phyloP scores from a whole-genome alignment of 2,797 vertebrate species.

The Delichon dasypus region DNA sequence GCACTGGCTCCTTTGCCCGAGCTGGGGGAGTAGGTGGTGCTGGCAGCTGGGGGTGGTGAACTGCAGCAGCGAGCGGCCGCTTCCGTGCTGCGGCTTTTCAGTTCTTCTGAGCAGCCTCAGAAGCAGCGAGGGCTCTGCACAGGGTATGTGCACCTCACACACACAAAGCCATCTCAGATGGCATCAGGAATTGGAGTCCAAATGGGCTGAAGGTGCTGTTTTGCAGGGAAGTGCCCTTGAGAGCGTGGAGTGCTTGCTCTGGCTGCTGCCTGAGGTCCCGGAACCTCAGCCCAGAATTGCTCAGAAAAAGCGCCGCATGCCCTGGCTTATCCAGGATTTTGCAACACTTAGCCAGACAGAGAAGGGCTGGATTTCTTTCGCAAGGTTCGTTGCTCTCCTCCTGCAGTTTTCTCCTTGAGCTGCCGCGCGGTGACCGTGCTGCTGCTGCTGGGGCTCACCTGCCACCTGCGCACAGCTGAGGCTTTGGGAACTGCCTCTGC shows the following conservation, averaged over 20 bases:
- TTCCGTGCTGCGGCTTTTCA: not conserved
- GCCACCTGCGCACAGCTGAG: not conserved
- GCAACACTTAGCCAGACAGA: not conserved
- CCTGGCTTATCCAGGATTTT: not conserved
- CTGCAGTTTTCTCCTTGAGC: not conserved
- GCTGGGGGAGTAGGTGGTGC: not conserved
- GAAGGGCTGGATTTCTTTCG: not conserved
- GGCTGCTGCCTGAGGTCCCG: rapidly evolving
- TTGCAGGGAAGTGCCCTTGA: not conserved
- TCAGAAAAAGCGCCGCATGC: not conserved
- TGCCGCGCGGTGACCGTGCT: rapidly evolving
- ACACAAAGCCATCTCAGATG: not conserved
- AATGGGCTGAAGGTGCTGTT: not conserved
- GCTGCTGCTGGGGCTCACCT: not conserved
- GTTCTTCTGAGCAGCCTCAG: not conserved
- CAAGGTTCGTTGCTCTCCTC: not conserved
- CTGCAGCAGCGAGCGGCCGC: not conserved
- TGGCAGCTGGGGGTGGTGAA: not conserved
- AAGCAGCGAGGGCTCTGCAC: not conserved
- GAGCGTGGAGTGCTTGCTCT: not conserved
- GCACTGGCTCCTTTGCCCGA: not conserved
- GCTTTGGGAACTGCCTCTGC: not conserved
- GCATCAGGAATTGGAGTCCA: not conserved
- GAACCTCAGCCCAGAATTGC: not conserved
- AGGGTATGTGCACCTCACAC: not conserved